These are phyloP conservation scores for Gulo gulo DNA, from an alignment of 2,113 vertebrate genomes.

Conservation along the genomic window DNA sequence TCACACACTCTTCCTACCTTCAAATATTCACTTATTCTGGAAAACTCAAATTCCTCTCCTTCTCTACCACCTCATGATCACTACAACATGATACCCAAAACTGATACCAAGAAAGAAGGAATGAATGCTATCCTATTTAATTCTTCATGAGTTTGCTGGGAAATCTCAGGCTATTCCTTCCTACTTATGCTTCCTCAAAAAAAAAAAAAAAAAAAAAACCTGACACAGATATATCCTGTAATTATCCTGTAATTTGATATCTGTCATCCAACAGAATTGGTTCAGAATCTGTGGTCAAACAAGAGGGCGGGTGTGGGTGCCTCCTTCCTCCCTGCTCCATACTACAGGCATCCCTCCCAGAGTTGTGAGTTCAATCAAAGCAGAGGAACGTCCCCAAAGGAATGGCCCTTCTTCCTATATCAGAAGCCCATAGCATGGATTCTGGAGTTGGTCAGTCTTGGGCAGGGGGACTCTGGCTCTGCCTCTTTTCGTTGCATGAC, in stretches of 20 bases:
- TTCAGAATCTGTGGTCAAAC: not conserved
- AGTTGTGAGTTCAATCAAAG: not conserved
- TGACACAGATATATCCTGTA: not conserved
- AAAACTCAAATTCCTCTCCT: not conserved
- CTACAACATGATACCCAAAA: not conserved
- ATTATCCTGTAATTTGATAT: not conserved
- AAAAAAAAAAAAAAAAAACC: not conserved
- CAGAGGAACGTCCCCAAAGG: not conserved
- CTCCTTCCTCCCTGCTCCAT: not conserved
- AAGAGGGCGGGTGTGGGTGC: not conserved
- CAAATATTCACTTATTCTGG: not conserved
- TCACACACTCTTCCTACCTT: not conserved
- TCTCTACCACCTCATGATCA: not conserved
- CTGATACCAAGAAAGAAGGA: not conserved
- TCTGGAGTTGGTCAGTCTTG: not conserved
- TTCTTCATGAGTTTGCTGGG: not conserved
- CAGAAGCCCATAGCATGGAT: not conserved
- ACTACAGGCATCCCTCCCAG: not conserved
- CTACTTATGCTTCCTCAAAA: not conserved
- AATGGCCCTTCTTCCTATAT: not conserved
- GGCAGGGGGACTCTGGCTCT: not conserved
- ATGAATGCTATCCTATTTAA: not conserved
- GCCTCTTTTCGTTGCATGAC: not conserved
- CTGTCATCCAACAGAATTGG: not conserved
- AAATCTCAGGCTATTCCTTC: not conserved